phyloP scores from a whole-genome alignment of 1,140 invertebrate species.

The Drosophila bipectinata region DNA sequence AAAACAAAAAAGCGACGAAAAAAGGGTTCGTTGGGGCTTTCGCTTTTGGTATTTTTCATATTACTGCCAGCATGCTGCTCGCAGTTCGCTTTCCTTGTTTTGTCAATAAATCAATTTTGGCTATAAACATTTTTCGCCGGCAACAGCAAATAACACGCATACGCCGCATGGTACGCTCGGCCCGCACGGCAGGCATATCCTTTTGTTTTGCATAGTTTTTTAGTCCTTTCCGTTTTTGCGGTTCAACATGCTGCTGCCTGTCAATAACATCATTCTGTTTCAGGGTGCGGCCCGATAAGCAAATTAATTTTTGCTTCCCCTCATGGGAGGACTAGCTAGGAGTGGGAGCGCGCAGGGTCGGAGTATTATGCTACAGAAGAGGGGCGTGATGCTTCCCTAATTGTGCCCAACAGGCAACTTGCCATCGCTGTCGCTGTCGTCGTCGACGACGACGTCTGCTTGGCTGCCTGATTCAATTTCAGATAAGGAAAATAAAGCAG shows the following conservation, averaged over 20 bases:
- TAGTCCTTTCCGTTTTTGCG: constrained; percentile 36
- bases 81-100: constrained; percentile 55
- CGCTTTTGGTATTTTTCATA: constrained; percentile 62
- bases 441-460: constrained; percentile 52
- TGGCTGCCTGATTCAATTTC: constrained; percentile 79
- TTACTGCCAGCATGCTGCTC: constrained; percentile 21
- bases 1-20: constrained; percentile 17
- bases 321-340: background rate
- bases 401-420: constrained; percentile 75
- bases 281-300: constrained; percentile 76
- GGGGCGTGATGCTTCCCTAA: constrained; percentile 62
- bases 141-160: constrained; percentile 72
- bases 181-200: constrained; percentile 25
- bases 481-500: constrained; percentile 82
- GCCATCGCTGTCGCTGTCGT: constrained; percentile 37
- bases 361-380: background rate
- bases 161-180: constrained; percentile 53
- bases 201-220: constrained; percentile 68
- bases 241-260: constrained; percentile 60
- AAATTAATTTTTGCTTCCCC: constrained; percentile 75
- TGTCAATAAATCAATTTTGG: constrained; percentile 81
- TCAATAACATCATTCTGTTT: constrained; percentile 76
- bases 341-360: background rate
- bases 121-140: constrained; percentile 66
- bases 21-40: constrained; percentile 53